A percentile compares a stretch with the other conserved stretches of the same genome.
Evolutionary conservation across 1,140 invertebrate genomes (phyloP).

Genomic region (Caenorhabditis elegans): WBcel235 BX284606.5:9737501-9738000

Average conservation of each 20-base stretch:
- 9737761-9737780: not conserved
- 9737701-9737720: not conserved
- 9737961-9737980: not conserved
- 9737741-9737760: not conserved
- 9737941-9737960: not conserved
- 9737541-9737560: constrained; percentile 18
- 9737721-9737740: constrained; percentile 24
- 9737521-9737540: not conserved
- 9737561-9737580: constrained; percentile 59
- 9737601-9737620: constrained; percentile 57
- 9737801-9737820: not conserved
- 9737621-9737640: not conserved
- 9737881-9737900: not conserved
- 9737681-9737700: not conserved
- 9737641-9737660: constrained; percentile 11
- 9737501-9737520: no score
- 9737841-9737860: not conserved
- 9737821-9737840: not conserved
- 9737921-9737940: constrained; percentile 28
- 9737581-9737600: constrained; percentile 59
- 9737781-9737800: constrained; percentile 27
- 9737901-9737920: constrained; percentile 15
- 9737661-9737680: not conserved
- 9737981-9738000: constrained; percentile 6
- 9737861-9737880: no score